Conservation (phyloP, 2,888 invertebrate genomes). For the Deilephila porcellus region DNA sequence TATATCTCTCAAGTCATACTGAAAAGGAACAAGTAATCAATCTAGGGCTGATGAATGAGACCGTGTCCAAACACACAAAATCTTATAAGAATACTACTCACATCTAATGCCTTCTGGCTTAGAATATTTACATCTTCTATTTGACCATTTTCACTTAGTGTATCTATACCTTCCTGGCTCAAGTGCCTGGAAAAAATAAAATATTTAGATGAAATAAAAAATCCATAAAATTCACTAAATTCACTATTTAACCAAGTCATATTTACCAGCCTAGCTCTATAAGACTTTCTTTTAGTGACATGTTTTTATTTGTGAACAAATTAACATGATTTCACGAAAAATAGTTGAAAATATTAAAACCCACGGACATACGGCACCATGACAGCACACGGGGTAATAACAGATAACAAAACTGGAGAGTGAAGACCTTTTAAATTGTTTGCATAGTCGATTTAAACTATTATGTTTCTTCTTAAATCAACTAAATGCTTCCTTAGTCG, state of each 20-base stretch:
- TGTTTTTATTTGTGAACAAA: slow-evolving; percentile 72
- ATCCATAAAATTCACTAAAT: slow-evolving; percentile 24
- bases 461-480: not conserved
- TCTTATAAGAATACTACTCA: slow-evolving; percentile 74
- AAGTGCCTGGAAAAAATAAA: slow-evolving; percentile 86
- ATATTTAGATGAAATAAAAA: slow-evolving; percentile 34
- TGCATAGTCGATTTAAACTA: not conserved
- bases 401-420: slow-evolving; percentile 38
- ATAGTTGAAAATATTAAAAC: slow-evolving; percentile 66
- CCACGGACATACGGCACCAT: slow-evolving; percentile 69
- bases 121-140: slow-evolving; percentile 87
- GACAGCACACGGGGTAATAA: slow-evolving; percentile 41
- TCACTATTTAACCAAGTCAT: slow-evolving; percentile 33
- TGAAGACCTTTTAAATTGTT: not conserved
- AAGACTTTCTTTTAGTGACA: slow-evolving; percentile 87
- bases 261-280: slow-evolving; percentile 88
- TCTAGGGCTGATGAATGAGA: slow-evolving; percentile 38
- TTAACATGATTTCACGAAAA: slow-evolving; percentile 69
- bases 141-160: slow-evolving; percentile 86
- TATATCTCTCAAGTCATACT: slow-evolving; percentile 92
- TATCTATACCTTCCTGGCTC: slow-evolving; percentile 88
- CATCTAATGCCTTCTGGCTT: slow-evolving; percentile 88
- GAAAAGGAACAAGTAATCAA: slow-evolving; percentile 54
- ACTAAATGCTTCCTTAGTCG: not conserved
- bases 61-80: slow-evolving; percentile 31